Conservation (phyloP, 2,113 vertebrate species). For the Acrocephalus arundinaceus region DNA sequence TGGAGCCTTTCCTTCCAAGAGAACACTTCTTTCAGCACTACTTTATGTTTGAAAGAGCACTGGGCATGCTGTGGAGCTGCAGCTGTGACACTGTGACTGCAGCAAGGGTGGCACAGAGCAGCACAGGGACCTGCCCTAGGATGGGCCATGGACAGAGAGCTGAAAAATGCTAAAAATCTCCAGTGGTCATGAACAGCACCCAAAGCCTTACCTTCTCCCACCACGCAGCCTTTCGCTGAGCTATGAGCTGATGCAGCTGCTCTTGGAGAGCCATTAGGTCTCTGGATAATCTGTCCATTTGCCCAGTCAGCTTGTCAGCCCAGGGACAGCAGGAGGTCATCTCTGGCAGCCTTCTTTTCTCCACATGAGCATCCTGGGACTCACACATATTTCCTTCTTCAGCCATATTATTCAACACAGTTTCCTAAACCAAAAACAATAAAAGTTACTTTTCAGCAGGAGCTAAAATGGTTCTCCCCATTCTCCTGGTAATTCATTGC, state of each 20-base stretch:
- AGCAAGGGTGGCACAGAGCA: not conserved
- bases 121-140: not conserved
- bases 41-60: not conserved
- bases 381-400: not conserved
- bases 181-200: not conserved
- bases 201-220: slow-evolving; percentile 57
- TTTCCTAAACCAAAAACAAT: slow-evolving; percentile 63
- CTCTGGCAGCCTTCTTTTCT: not conserved
- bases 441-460: not conserved
- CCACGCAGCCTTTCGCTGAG: not conserved
- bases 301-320: not conserved
- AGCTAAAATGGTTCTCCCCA: not conserved
- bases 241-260: not conserved
- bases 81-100: not conserved
- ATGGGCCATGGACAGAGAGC: rapidly evolving
- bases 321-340: not conserved
- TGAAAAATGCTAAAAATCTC: not conserved
- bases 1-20: not conserved
- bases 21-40: not conserved
- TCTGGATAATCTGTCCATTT: slow-evolving; percentile 2
- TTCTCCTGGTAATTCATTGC: not conserved
- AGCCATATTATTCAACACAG: slow-evolving; percentile 49
- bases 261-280: slow-evolving; percentile 35
- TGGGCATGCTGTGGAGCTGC: not conserved
- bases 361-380: not conserved